These are phyloP conservation scores for Tachysurus fulvidraco DNA, from an alignment of 2,113 vertebrate species.

Conservation along the genomic window DNA sequence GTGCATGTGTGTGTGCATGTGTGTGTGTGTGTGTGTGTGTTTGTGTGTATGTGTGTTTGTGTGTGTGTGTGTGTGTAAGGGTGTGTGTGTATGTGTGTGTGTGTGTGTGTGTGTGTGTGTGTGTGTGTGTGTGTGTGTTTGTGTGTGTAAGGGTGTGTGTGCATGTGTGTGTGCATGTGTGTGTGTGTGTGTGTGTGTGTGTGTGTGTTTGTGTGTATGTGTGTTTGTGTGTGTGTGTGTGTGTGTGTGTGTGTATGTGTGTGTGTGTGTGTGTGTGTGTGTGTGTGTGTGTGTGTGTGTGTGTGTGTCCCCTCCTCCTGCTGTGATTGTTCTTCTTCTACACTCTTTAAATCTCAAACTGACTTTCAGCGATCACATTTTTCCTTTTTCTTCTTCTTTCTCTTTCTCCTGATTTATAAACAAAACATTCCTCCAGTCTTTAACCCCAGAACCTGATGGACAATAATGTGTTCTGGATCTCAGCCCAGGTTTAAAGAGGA, in stretches of 20 bases:
- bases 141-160: no score
- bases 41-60: no score
- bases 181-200: no score
- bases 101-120: no score
- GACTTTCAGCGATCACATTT: neutral
- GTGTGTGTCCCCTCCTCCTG: neutral
- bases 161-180: no score
- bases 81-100: no score
- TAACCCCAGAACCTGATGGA: conserved; percentile 40
- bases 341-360: neutral
- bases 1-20: no score
- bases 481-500: conserved; percentile 13
- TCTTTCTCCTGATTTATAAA: conserved; percentile 41
- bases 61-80: no score
- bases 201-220: neutral
- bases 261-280: neutral
- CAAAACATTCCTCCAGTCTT: conserved; percentile 37
- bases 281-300: no score
- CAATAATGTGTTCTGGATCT: conserved; percentile 32
- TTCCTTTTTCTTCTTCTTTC: conserved; percentile 28
- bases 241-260: neutral
- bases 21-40: no score
- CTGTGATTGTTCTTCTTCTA: neutral
- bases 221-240: neutral
- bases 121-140: no score